Conservation (phyloP, 2,888 invertebrate genomes). For the Reticulitermes lucifugus region DNA sequence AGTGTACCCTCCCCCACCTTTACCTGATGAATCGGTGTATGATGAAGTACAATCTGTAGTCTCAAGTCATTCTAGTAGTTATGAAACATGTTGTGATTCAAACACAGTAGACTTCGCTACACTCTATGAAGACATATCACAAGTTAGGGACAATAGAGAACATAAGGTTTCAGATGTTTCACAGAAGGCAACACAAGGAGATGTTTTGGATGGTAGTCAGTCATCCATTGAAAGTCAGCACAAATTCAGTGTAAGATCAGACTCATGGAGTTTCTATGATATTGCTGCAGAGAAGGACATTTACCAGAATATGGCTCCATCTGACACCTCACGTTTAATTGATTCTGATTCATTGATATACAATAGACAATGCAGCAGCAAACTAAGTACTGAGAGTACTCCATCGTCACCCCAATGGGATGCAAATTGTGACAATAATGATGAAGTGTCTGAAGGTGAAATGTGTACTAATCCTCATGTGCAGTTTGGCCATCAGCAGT, state of each 20-base stretch:
- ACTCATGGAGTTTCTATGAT: conserved; percentile 69
- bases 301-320: conserved; percentile 36
- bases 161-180: neutral
- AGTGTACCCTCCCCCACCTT: conserved; percentile 71
- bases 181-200: neutral
- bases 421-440: conserved; percentile 29
- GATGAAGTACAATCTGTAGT: conserved; percentile 66
- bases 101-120: conserved; percentile 8
- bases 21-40: conserved; percentile 69
- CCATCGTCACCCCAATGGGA: conserved; percentile 40
- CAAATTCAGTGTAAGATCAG: conserved; percentile 59
- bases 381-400: conserved; percentile 1
- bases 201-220: neutral
- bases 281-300: conserved; percentile 53
- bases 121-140: conserved; percentile 55
- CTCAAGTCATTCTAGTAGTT: conserved; percentile 54
- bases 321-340: conserved; percentile 1
- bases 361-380: neutral
- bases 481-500: neutral
- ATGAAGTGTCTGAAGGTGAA: conserved; percentile 34
- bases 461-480: too few species aligned
- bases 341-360: neutral
- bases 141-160: neutral
- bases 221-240: neutral
- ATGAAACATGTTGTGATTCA: conserved; percentile 45